Evolutionary conservation across 64 coral and sea anemone genomes (phyloP), one percentile per base, ranked within the genome.

Genomic region (Exaiptasia diaphana): DNA sequence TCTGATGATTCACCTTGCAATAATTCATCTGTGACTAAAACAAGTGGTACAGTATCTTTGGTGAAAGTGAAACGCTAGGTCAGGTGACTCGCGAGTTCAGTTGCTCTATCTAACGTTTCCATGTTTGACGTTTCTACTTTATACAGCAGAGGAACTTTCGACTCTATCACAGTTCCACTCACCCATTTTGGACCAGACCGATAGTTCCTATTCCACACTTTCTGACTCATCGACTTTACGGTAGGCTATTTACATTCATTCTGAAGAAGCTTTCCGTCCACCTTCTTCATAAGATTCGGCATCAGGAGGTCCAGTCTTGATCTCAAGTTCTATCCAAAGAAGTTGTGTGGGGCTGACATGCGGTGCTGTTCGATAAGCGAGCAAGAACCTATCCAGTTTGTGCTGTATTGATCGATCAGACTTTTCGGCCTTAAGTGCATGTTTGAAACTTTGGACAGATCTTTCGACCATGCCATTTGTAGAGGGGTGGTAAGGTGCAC

Each of bases 341-440:
- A 89, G 43, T 43, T 88, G 64, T 11, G 34, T 46, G 11, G 60
- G 76, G 49, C 75, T 73, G 28, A 59, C 60, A n/a, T 81, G 53
- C 13, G 77, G 86, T 25, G 40, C 86, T 31, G 39, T 71, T 33
- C 53, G 26, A 61, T 89, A 81, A 27, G 75, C 18, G 13, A 68
- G 45, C 39, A 68, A 38, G 78, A 81, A 81, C 58, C 59, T 23
- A 5, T 65, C 78, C 53, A 81, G 57, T 59, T 81, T 81, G 39
- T 67, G 78, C 39, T 81, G 78, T 14, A 81, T 38, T 2, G 58
- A n/a, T 44, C 78, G 25, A 18, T 67, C 17, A 28, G 39, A 36
- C 13, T 49, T 26, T 34, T 49, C 78, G 26, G 41, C 56, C 50
- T 56, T 54, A 49, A 77, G 26, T 25, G 32, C 46, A 21, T 36